Evolutionary conservation across 2,888 invertebrate species (phyloP), one percentile per base, ranked within the genome.

Genomic region (Dendrolimus houi): DNA sequence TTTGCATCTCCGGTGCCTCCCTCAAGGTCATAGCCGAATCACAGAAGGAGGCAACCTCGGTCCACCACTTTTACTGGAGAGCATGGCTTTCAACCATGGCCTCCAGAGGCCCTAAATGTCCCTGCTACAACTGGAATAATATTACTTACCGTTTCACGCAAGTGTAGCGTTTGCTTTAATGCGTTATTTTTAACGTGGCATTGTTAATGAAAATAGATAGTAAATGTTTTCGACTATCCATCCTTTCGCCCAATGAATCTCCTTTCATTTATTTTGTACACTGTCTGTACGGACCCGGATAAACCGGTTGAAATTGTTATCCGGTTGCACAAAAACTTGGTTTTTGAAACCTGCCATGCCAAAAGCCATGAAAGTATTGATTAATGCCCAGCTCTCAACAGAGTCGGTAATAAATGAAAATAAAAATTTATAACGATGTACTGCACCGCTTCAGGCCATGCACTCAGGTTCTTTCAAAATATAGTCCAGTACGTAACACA

Each of bases 361-460:
- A n/a, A n/a, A n/a, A n/a, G n/a, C 47, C 47, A 71, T 71, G 74
- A 9, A 75, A 73, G 76, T 83, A 84, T 84, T 83, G 83, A 84
- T 84, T 80, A 84, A 78, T 71, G 76, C 67, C 67, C 70, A 63
- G 68, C 79, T 75, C 75, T 76, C 75, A 74, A 66, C 79, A 72
- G 69, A 61, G 65, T 65, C 64, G 70, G 70, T 74, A 71, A 78
- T 81, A 78, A 83, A 75, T 74, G 74, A 81, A 81, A 81, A 78
- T 72, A 79, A 79, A 81, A 70, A 64, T 47, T 47, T 47, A 64
- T 76, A 75, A 71, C 70, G 70, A 67, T 73, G 71, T 66, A 67
- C 75, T 78, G 81, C 80, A 79, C 70, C 62, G 79, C 83, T 79
- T 71, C 72, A 62, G 76, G 81, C 69, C 65, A 70, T 77, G 75